Evolutionary conservation across 2,113 vertebrate species (phyloP), one percentile per base, ranked within the genome.

Genomic region (Dermatemys mawii): DNA sequence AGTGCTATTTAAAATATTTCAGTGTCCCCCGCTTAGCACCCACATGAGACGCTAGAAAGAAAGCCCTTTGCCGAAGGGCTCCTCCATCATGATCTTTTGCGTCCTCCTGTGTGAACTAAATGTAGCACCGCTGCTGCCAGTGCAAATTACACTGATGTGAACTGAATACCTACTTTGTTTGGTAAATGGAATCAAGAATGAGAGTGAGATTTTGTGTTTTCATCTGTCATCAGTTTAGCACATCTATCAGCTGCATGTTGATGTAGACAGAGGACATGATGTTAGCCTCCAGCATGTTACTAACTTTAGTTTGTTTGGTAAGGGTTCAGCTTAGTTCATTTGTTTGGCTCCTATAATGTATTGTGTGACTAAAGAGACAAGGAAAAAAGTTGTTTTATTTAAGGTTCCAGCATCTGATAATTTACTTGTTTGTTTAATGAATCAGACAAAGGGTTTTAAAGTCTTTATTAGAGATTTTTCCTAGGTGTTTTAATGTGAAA

Each of bases 221-320:
- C 26, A 2, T 93, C 81, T 89, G 90, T 92, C 94, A 21, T 94
- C 93, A 82, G 86, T 95, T 97, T 96, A 96, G 88, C 89, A 78
- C 87, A 17, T 87, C 93, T 41, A 57, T 97, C 94, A 92, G 87
- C 53, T 94, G 87, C 55, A 60, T 76, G 87, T 93, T 96, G 92
- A 91, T 91, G 94, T 82, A 91, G 92, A 94, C 78, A 85, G 93
- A 5, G 92, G 95, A 96, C 95, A 95, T 93, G 95, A 96, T 95
- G 95, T 96, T 97, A 96, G 97, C 96, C 96, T 96, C 92, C 93
- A 94, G 97, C 93, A 78, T 91, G 94, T 97, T 97, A 90, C 97
- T 97, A 97, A 97, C 86, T 97, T 96, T 97, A 95, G 96, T 94
- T 96, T 94, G 85, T 54, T 63, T 76, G 53, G 73, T 83, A 50